A percentile compares a stretch with the other conserved stretches of the same genome.
phyloP scores from a whole-genome alignment of 2,888 invertebrate species.

The Gastrophysa polygoni region DNA sequence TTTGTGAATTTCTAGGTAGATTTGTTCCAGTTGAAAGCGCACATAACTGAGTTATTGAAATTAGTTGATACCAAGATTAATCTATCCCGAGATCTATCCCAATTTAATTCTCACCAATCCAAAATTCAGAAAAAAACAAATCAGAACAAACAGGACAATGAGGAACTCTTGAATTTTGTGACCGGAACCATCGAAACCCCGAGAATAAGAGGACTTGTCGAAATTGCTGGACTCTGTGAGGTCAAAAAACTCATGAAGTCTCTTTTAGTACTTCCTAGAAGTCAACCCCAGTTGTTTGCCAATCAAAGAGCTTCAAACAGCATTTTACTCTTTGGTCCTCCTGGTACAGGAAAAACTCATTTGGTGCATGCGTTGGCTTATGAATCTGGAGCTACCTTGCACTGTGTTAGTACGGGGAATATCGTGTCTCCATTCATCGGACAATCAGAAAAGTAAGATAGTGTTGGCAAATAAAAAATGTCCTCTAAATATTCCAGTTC shows the following conservation, averaged over 20 bases:
- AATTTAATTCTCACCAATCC: neutral
- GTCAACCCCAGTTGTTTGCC: conserved; percentile 63
- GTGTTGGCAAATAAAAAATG: neutral
- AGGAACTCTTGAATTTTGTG: conserved; percentile 16
- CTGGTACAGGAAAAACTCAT: conserved; percentile 61
- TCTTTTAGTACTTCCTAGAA: conserved; percentile 60
- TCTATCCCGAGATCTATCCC: neutral
- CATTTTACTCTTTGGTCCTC: conserved; percentile 62
- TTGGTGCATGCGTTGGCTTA: conserved; percentile 57
- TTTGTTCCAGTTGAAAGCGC: conserved; percentile 22
- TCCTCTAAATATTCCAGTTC: too few relatives aligned
- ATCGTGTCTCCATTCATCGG: conserved; percentile 64
- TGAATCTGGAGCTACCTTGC: conserved; percentile 61
- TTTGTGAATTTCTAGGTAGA: conserved; percentile 21
- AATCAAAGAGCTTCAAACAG: conserved; percentile 59
- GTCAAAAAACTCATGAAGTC: conserved; percentile 60
- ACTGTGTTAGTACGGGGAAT: conserved; percentile 62
- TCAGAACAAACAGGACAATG: neutral
- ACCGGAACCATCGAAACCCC: conserved; percentile 43
- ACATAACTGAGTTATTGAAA: conserved; percentile 13
- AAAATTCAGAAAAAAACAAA: neutral
- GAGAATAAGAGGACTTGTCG: conserved; percentile 52
- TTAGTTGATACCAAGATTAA: conserved; percentile 16
- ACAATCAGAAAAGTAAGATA: conserved; percentile 63
- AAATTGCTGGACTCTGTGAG: conserved; percentile 60